These are phyloP conservation scores for Nycticorax nycticorax DNA, from an alignment of 2,113 vertebrate species.

Conservation along the genomic window DNA sequence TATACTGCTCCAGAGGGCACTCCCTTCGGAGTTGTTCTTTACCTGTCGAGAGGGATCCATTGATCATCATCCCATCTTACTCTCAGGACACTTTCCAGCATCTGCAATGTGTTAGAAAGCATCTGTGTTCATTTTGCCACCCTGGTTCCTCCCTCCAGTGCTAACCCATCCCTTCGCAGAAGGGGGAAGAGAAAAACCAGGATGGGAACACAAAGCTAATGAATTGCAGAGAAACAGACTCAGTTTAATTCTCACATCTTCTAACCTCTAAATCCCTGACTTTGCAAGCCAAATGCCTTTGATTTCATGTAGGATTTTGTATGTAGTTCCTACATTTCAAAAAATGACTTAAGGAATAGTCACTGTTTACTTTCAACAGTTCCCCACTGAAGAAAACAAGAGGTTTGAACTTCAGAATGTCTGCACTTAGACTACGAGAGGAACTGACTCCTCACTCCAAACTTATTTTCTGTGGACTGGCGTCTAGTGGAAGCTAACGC, in stretches of 20 bases:
- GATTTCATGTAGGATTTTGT: neutral
- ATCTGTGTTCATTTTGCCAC: neutral
- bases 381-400: neutral
- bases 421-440: neutral
- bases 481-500: neutral
- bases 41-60: neutral
- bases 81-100: neutral
- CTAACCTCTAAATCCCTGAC: neutral
- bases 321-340: neutral
- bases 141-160: neutral
- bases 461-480: neutral
- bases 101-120: slow-evolving; percentile 7
- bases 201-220: neutral
- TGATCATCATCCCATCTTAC: neutral
- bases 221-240: neutral
- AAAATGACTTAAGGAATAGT: neutral
- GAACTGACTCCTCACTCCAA: neutral
- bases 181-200: neutral
- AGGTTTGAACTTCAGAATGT: neutral
- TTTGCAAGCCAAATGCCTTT: neutral
- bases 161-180: neutral
- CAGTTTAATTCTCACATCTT: neutral
- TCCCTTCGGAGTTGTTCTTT: neutral
- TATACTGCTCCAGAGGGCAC: neutral
- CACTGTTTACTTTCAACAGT: neutral